Percentiles rank a stretch among this genome's conserved stretches.
Evolutionary conservation across 92 coral and sea anemone genomes (phyloP).

Genomic region (Ricordea florida): DNA sequence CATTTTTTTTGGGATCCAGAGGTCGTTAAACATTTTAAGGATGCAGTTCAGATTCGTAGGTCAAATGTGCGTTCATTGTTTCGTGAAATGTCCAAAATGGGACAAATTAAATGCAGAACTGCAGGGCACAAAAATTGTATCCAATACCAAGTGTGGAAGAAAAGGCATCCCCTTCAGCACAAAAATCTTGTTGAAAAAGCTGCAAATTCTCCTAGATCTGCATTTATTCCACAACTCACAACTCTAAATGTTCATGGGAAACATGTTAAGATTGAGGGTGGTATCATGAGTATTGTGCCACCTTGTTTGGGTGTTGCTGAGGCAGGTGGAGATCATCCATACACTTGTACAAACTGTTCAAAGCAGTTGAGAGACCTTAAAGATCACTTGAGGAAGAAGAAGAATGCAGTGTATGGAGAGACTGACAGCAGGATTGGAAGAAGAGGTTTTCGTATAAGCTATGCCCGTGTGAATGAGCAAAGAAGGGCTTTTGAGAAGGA

Average conservation of each 20-base stretch:
- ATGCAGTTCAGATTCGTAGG: slow-evolving; percentile 31
- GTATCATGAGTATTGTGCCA: slow-evolving; percentile 4
- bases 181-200: neutral
- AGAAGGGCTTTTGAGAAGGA: neutral
- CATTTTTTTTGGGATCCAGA: slow-evolving; percentile 41
- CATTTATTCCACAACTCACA: neutral
- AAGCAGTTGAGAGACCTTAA: neutral
- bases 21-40: slow-evolving; percentile 37
- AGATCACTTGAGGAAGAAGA: neutral
- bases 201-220: neutral
- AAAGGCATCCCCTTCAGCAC: neutral
- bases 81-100: neutral
- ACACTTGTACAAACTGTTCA: neutral
- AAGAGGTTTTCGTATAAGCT: neutral
- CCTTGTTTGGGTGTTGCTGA: neutral
- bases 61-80: neutral
- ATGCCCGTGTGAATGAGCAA: neutral
- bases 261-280: neutral
- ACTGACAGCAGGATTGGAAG: neutral
- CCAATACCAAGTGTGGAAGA: neutral
- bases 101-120: neutral
- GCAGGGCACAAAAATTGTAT: neutral
- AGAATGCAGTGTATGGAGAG: neutral
- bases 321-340: neutral
- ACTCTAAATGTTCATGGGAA: neutral